Percentiles rank a stretch among this genome's conserved stretches.
phyloP scores from a whole-genome alignment of 2,888 invertebrate species.

The Eutolmus rufibarbis region DNA sequence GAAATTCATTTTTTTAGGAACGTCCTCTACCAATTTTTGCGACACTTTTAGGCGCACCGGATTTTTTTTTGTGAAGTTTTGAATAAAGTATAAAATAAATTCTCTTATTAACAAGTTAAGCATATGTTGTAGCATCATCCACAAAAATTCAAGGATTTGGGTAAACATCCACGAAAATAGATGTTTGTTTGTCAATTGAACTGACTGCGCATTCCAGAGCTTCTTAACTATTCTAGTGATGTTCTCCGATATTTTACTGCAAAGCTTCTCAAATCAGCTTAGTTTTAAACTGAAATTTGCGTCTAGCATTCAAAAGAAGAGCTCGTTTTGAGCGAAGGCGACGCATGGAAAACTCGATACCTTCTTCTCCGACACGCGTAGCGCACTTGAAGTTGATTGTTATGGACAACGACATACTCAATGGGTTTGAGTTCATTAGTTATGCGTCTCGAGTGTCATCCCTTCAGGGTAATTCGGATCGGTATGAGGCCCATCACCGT shows the following conservation, averaged over 20 bases:
- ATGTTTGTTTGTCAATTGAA: background rate
- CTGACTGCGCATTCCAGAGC: background rate
- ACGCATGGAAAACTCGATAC: conserved; percentile 1
- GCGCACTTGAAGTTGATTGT: background rate
- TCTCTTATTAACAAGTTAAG: no score
- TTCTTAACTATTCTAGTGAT: background rate
- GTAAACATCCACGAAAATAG: background rate
- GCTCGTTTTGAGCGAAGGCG: background rate
- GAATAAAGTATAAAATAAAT: no score
- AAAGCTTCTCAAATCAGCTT: background rate
- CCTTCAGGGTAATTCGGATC: background rate
- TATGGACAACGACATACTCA: conserved; percentile 22
- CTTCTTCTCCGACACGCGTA: background rate
- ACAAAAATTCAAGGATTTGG: no score
- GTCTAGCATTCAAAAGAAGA: background rate
- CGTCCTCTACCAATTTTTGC: no score
- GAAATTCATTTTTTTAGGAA: no score
- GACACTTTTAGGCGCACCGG: no score
- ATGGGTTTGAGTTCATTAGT: conserved; percentile 32
- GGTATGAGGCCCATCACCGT: background rate
- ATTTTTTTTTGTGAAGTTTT: no score
- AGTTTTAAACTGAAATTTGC: background rate
- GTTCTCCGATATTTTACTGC: background rate
- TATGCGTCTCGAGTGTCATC: conserved; percentile 41
- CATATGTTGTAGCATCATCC: no score